These are phyloP conservation scores for Haliclona indistincta DNA, from an alignment of 37 sponge, comb jelly and placozoan genomes.

Conservation along the genomic window DNA sequence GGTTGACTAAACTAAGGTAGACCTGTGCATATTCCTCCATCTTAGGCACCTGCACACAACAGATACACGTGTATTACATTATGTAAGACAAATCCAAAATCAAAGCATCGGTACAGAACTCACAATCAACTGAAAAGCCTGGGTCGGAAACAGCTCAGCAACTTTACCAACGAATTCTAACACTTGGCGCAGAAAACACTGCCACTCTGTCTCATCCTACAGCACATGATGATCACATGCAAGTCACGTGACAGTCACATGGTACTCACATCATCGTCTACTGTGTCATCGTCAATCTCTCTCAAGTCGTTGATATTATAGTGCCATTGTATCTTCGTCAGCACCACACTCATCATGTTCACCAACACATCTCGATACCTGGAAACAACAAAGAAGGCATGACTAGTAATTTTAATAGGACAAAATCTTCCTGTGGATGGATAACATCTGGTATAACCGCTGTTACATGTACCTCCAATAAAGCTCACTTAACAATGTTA, in stretches of 20 bases:
- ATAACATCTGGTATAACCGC: too few relatives aligned
- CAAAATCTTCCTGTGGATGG: too few relatives aligned
- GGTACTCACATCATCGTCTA: slow-evolving; percentile 62
- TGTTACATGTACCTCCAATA: too few relatives aligned
- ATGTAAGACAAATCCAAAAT: too few relatives aligned
- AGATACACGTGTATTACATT: background rate
- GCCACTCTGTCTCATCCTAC: slow-evolving; percentile 89
- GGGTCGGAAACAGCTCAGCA: slow-evolving; percentile 70
- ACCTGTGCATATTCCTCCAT: slow-evolving; percentile 54
- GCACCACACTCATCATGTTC: slow-evolving; percentile 56
- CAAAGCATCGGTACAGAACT: background rate
- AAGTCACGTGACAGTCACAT: background rate
- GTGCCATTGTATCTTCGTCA: slow-evolving; percentile 59
- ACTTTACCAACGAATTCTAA: slow-evolving; percentile 75
- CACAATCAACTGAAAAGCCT: slow-evolving; percentile 65
- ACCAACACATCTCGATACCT: slow-evolving; percentile 61
- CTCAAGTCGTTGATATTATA: slow-evolving; percentile 65
- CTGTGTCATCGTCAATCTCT: slow-evolving; percentile 71
- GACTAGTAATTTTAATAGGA: too few relatives aligned
- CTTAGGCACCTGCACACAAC: slow-evolving; percentile 34
- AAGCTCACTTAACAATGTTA: too few relatives aligned
- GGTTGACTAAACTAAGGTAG: slow-evolving; percentile 46
- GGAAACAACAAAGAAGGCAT: too few relatives aligned
- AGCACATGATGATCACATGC: background rate
- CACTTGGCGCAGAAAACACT: slow-evolving; percentile 66